Percentiles rank a stretch among this genome's conserved stretches.
Conservation (phyloP, 1,140 invertebrate genomes). For the Formica selysi region DNA sequence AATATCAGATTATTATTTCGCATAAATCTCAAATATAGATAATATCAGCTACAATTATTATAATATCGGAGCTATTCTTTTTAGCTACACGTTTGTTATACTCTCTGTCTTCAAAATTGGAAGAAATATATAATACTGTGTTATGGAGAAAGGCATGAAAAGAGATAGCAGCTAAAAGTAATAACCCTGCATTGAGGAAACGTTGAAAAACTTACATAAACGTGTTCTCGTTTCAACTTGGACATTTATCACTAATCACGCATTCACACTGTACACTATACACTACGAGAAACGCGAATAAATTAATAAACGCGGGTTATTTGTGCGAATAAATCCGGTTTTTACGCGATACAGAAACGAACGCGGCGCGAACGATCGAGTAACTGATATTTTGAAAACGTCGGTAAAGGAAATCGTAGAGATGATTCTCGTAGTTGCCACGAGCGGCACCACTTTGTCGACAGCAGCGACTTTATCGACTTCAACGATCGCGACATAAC, state of each 20-base stretch:
- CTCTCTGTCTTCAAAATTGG: background rate
- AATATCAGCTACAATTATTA: background rate
- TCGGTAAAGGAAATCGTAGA: background rate
- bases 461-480: background rate
- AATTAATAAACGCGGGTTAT: background rate
- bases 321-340: background rate
- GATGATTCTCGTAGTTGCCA: background rate
- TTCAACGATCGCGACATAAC: background rate
- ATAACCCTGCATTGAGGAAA: background rate
- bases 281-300: background rate
- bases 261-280: no score
- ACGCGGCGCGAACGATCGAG: background rate
- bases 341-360: background rate
- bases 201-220: background rate
- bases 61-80: background rate
- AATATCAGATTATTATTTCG: constrained; percentile 7
- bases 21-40: background rate
- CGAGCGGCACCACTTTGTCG: background rate
- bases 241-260: background rate
- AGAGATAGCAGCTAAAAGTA: background rate
- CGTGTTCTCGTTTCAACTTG: background rate
- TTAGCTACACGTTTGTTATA: background rate
- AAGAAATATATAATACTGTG: background rate
- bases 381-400: background rate
- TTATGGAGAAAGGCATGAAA: background rate